phyloP scores from a whole-genome alignment of 1,140 invertebrate species.

The Drosophila suzukii region DNA sequence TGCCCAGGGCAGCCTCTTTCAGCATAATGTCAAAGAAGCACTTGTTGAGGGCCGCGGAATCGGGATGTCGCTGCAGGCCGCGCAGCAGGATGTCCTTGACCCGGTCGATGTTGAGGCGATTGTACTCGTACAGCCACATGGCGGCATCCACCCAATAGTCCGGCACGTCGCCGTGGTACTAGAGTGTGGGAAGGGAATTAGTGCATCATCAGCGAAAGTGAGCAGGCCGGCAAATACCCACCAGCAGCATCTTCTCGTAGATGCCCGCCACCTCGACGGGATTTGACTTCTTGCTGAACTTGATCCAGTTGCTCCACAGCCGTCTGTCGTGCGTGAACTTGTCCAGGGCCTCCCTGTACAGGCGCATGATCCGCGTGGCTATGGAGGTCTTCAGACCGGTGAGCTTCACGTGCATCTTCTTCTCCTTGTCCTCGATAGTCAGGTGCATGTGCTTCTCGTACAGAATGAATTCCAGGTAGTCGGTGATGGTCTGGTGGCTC shows the following conservation, averaged over 20 bases:
- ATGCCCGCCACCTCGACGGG: conserved; percentile 73
- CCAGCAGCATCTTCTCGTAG: conserved; percentile 79
- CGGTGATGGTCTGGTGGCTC: conserved; percentile 47
- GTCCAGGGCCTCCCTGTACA: conserved; percentile 68
- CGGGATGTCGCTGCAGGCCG: conserved; percentile 70
- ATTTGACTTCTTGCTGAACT: conserved; percentile 69
- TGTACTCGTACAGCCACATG: conserved; percentile 71
- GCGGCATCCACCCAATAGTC: conserved; percentile 69
- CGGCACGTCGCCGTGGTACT: conserved; percentile 73
- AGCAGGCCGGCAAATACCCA: conserved; percentile 29
- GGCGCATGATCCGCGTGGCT: conserved; percentile 59
- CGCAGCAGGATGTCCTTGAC: conserved; percentile 71
- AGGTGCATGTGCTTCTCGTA: conserved; percentile 74
- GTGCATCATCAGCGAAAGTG: background rate
- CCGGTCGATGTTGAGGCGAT: conserved; percentile 54
- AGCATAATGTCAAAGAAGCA: conserved; percentile 76
- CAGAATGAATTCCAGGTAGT: conserved; percentile 74
- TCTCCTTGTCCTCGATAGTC: conserved; percentile 68
- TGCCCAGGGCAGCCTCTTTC: conserved; percentile 54
- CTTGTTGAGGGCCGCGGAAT: conserved; percentile 58
- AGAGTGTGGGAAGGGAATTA: background rate
- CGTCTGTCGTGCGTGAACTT: conserved; percentile 66
- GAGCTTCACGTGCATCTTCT: conserved; percentile 46
- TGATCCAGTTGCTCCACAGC: conserved; percentile 70
- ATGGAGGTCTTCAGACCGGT: conserved; percentile 60